Percentiles rank a stretch among this genome's conserved stretches.
These are phyloP conservation scores for Lepus timidus DNA, from an alignment of 2,113 vertebrate species.

Conservation along the genomic window DNA sequence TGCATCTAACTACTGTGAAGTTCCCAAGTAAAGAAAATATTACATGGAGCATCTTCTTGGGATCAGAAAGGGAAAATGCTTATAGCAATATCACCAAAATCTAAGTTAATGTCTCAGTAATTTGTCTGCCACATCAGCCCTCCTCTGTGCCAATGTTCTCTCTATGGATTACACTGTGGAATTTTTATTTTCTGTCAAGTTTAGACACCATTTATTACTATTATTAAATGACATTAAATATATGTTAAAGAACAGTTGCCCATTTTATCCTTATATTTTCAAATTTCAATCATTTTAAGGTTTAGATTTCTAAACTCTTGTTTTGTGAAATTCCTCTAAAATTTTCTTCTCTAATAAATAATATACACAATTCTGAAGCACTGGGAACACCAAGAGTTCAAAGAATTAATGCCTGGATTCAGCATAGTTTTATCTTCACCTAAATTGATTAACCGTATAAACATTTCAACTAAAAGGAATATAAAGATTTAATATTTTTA, in stretches of 20 bases:
- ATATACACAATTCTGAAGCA: background rate
- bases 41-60: background rate
- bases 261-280: slow-evolving; percentile 15
- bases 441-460: slow-evolving; percentile 43
- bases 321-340: background rate
- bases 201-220: background rate
- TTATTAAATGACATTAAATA: background rate
- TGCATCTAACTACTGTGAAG: background rate
- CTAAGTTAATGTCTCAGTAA: background rate
- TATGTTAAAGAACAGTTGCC: background rate
- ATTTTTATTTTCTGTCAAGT: background rate
- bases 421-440: slow-evolving; percentile 22
- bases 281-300: background rate
- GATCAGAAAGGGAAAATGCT: background rate
- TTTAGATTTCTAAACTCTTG: slow-evolving; percentile 20
- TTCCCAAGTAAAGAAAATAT: background rate
- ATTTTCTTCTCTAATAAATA: slow-evolving; percentile 36
- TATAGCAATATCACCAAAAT: background rate
- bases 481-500: slow-evolving; percentile 51
- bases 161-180: background rate
- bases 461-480: slow-evolving; percentile 44
- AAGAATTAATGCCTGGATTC: slow-evolving; percentile 18
- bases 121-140: background rate
- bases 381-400: background rate
- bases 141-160: background rate